Evolutionary conservation across 92 coral and sea anemone genomes (phyloP), one percentile per base, ranked within the genome.

Genomic region (Palythoa heliodiscus): DNA sequence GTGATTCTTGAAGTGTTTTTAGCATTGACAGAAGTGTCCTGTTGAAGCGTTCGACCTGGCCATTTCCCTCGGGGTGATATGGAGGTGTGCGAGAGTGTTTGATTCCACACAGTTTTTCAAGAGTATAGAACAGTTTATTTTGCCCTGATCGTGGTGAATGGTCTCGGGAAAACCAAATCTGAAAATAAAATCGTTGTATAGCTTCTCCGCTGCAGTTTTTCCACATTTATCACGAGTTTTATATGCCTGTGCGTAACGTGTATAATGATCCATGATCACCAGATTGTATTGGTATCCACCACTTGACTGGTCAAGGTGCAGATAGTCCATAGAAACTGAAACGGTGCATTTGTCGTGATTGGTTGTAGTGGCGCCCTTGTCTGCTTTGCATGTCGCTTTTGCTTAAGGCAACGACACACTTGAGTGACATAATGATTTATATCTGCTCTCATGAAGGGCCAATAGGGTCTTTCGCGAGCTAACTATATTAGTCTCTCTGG

Each of bases 1-100:
- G 67, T 60, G 22, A 17, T 17, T 60, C 67, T 60, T 15, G 67
- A 15, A 60, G 22, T 60, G 67, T 60, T 17, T 25, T 15, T 15
- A 60, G 24, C 67, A 60, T 60, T 14, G 67, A 60, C 22, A 60
- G 67, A 17, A 17, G 24, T 12, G 67, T 60, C 22, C 67, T 60
- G 22, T 60, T 43, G 50, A 43, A 43, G 50, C 50, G 50, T 43
- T 43, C 50, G 50, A 43, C 50, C 50, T 43, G 50, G 0, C 50
- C 50, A 43, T 43, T 43, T 43, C 50, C 50, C 50, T 43, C 5
- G 50, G 92, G 90, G 60, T 89, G 88, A 39, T 88, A 85, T 22
- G 88, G 88, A 19, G 92, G 88, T 13, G 89, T 91, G 11, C 92
- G 76, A 14, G 90, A 88, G 39, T 88, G 92, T 61, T 43, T 67